Conservation (phyloP, 2,888 invertebrate genomes). For the Caenorhabditis japonica region DNA sequence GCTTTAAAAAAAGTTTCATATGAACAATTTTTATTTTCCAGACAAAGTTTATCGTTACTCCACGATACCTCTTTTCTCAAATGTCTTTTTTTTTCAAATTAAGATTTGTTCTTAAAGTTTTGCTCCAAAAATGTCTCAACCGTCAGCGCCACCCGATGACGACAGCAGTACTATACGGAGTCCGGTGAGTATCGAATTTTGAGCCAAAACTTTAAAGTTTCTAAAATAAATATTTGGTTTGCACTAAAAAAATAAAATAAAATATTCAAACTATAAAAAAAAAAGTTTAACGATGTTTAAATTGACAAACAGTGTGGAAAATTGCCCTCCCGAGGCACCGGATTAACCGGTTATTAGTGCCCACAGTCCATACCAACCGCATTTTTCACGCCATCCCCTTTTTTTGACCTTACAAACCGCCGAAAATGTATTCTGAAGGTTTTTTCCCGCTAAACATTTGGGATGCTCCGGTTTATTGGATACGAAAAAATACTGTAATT, state of each 20-base stretch:
- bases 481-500: slow-evolving; percentile 42
- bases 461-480: slow-evolving; percentile 51
- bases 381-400: slow-evolving; percentile 6
- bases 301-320: slow-evolving; percentile 1
- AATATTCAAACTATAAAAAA: not conserved
- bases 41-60: not conserved
- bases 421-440: slow-evolving; percentile 38
- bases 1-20: not conserved
- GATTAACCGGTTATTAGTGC: slow-evolving; percentile 47
- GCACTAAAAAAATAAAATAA: slow-evolving; percentile 5
- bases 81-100: not conserved
- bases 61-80: not conserved
- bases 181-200: slow-evolving; percentile 46
- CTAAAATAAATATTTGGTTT: slow-evolving; percentile 4
- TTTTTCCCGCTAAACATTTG: slow-evolving; percentile 42
- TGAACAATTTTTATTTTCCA: not conserved
- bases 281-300: not conserved
- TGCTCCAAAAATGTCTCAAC: slow-evolving; percentile 33
- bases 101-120: too few species aligned
- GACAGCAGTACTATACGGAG: slow-evolving; percentile 52
- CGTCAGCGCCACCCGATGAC: slow-evolving; percentile 50
- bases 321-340: not conserved
- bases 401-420: not conserved
- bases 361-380: slow-evolving; percentile 12
- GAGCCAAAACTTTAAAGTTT: not conserved